Percentiles rank a stretch among this genome's conserved stretches.
phyloP scores from a whole-genome alignment of 2,888 invertebrate species.

The Hirtodrosophila alboralis region DNA sequence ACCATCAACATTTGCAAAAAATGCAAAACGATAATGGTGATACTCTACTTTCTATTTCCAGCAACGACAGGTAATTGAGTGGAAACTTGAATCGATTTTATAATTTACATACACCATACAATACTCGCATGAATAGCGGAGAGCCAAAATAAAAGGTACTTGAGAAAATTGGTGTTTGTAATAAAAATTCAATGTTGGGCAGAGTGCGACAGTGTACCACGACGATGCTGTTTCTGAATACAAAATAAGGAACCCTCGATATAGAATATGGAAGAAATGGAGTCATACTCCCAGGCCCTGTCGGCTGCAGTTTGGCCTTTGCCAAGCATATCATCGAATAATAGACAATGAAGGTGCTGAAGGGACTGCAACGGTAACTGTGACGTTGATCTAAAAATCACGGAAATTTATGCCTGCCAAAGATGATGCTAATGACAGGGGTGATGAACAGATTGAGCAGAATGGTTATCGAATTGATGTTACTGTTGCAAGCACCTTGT shows the following conservation, averaged over 20 bases:
- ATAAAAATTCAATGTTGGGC: slow-evolving; percentile 17
- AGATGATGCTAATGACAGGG: not conserved
- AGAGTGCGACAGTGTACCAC: slow-evolving; percentile 3
- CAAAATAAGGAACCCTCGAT: slow-evolving; percentile 11
- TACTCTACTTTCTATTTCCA: slow-evolving; percentile 27
- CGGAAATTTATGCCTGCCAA: slow-evolving; percentile 7
- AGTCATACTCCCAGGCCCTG: not conserved
- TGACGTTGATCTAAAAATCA: not conserved
- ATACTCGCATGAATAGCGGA: slow-evolving; percentile 4
- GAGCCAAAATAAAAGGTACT: slow-evolving; percentile 19
- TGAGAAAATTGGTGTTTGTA: slow-evolving; percentile 21
- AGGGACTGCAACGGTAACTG: not conserved
- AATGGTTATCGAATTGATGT: not conserved
- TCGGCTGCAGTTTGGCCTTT: slow-evolving; percentile 10
- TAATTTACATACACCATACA: slow-evolving; percentile 67
- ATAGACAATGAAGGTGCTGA: too few relatives aligned
- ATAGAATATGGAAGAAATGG: slow-evolving; percentile 8
- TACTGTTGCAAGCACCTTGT: too few relatives aligned
- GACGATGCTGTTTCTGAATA: slow-evolving; percentile 16
- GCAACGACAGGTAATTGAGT: slow-evolving; percentile 83
- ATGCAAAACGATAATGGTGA: slow-evolving; percentile 16
- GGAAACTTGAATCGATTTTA: slow-evolving; percentile 83
- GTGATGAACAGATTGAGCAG: not conserved
- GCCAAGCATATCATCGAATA: slow-evolving; percentile 6
- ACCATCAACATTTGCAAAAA: too few relatives aligned